A percentile compares a stretch with the other conserved stretches of the same genome.
Conservation (phyloP, 2,797 vertebrate genomes). For the Melanogrammus aeglefinus region DNA sequence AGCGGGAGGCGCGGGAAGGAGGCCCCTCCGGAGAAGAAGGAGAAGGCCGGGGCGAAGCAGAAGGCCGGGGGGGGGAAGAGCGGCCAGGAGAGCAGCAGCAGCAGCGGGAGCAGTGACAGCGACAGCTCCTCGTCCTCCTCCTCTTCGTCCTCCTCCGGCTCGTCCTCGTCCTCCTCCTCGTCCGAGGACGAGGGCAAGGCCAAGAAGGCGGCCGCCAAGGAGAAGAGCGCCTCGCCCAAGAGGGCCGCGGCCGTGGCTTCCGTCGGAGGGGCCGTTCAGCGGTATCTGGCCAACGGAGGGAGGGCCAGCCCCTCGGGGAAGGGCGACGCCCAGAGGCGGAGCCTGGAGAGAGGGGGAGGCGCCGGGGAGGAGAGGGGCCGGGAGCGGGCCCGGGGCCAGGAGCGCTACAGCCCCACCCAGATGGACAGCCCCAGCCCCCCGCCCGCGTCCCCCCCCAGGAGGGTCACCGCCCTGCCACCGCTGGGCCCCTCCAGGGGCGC, state of each 20-base stretch:
- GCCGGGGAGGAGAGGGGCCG: slow-evolving; percentile 22
- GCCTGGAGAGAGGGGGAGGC: slow-evolving; percentile 27
- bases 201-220: slow-evolving; percentile 33
- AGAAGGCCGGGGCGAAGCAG: slow-evolving; percentile 29
- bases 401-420: slow-evolving; percentile 64
- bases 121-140: slow-evolving; percentile 69
- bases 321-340: slow-evolving; percentile 13
- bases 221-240: slow-evolving; percentile 25
- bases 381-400: slow-evolving; percentile 37
- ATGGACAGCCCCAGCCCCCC: slow-evolving; percentile 57
- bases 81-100: slow-evolving; percentile 46
- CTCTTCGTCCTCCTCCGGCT: slow-evolving; percentile 49
- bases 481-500: slow-evolving; percentile 16
- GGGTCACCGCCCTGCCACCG: not conserved
- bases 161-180: slow-evolving; percentile 63
- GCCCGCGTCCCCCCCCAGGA: slow-evolving; percentile 29
- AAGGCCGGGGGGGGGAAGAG: slow-evolving; percentile 36
- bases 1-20: slow-evolving; percentile 24
- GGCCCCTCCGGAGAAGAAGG: slow-evolving; percentile 33
- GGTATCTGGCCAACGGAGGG: slow-evolving; percentile 49
- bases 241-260: slow-evolving; percentile 6
- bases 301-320: slow-evolving; percentile 41
- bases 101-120: slow-evolving; percentile 35
- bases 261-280: slow-evolving; percentile 39
- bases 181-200: slow-evolving; percentile 61